Base-by-base conservation (phyloP, 2,113 vertebrate species). In the Beaufortia kweichowensis region DNA sequence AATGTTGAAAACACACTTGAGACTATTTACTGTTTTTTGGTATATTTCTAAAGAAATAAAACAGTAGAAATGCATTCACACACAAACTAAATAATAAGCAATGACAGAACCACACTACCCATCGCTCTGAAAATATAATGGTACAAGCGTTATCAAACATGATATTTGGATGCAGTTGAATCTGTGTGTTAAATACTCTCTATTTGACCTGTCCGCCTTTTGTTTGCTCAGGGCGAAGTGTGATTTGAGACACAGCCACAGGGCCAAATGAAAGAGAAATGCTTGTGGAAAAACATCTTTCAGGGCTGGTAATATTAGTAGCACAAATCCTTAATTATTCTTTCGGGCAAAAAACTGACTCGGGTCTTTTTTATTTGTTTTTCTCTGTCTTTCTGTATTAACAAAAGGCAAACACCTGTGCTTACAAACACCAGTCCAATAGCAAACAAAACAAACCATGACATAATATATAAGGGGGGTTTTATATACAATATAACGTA, bases 181-280 rank as follows among this genome's bases (percentile, higher is more conserved):
- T n/a, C n/a, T n/a, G 35, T n/a, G 24, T 19, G 10, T n/a, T 24
- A 29, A 62, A 81, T 43, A 83, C 76, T 86, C 84, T 81, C 80
- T 87, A 83, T 75, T 63, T 63, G 80, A 77, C 71, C 82, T 85
- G 66, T 70, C 70, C 78, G 48, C 31, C 55, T 26, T 65, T 70
- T 64, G 71, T 85, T 82, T 59, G 67, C 66, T 67, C 80, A 74
- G 75, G 69, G 64, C 77, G 78, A 78, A 35, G 46, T 56, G 55
- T 81, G 77, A 76, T 86, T 67, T 72, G 81, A 85, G 85, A 76
- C 63, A 84, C 75, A 70, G 43, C 79, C 78, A 81, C 71, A 65
- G 82, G 74, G 28, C 35, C 67, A 68, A 68, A 78, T 4, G 31
- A 73, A 64, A 50, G 56, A 78, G 83, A 77, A 73, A 68, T 56